Conservation (phyloP, 2,888 invertebrate genomes). For the Girardia tigrina region DNA sequence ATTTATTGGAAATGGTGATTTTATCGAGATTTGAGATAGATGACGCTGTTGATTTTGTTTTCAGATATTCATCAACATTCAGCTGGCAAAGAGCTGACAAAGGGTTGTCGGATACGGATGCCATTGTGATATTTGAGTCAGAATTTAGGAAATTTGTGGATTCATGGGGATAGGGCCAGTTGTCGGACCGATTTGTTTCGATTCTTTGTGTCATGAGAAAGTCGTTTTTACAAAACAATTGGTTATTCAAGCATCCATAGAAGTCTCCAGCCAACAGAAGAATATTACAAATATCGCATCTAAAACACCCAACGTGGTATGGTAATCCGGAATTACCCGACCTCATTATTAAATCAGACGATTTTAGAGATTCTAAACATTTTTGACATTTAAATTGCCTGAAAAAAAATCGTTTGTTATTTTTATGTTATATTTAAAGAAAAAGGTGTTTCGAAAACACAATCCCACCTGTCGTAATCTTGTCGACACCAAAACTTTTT, state of each 20-base stretch:
- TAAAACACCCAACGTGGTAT: constrained; percentile 16
- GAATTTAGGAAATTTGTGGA: not conserved
- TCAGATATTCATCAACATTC: not conserved
- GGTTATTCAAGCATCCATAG: constrained; percentile 17
- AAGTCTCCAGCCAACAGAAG: not conserved
- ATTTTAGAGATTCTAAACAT: not conserved
- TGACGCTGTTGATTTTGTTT: not conserved
- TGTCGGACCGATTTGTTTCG: not conserved
- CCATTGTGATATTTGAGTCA: not conserved
- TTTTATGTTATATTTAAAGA: no score
- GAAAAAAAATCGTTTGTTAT: no score
- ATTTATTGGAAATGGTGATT: not conserved
- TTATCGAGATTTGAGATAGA: not conserved
- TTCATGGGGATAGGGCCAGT: not conserved
- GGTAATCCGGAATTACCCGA: constrained; percentile 6
- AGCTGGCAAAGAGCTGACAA: not conserved
- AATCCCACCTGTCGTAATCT: constrained; percentile 1
- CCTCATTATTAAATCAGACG: not conserved
- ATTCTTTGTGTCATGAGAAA: not conserved
- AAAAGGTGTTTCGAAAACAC: no score
- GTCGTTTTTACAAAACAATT: not conserved
- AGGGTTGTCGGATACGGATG: not conserved
- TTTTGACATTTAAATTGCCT: constrained; percentile 20
- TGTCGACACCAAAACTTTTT: constrained; percentile 17
- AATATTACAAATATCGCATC: not conserved